A percentile compares a stretch with the other conserved stretches of the same genome.
phyloP scores from a whole-genome alignment of 2,797 vertebrate species.

The Oreonectes daqikongensis region DNA sequence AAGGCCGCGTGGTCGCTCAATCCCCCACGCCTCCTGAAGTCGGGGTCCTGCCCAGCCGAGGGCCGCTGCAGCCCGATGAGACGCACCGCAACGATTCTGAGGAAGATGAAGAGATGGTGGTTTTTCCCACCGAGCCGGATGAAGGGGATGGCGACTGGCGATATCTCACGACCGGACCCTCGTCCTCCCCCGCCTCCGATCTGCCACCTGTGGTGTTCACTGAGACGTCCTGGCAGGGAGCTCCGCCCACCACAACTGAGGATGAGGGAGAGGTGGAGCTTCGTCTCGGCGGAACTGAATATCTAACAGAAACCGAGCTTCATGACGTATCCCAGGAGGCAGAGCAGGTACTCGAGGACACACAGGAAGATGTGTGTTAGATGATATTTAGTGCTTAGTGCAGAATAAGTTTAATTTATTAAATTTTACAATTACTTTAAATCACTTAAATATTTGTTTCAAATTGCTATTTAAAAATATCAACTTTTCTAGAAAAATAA shows the following conservation, averaged over 20 bases:
- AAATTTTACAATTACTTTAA: too few relatives aligned
- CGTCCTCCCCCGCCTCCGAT: slow-evolving; percentile 53
- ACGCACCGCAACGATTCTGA: slow-evolving; percentile 14
- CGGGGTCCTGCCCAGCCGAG: slow-evolving; percentile 49
- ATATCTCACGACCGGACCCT: slow-evolving; percentile 62
- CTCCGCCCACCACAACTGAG: slow-evolving; percentile 55
- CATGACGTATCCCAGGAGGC: slow-evolving; percentile 71
- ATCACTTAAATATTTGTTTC: too few relatives aligned
- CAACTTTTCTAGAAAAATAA: too few relatives aligned
- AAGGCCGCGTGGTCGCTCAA: slow-evolving; percentile 57
- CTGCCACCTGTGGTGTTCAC: slow-evolving; percentile 64
- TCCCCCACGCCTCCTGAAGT: slow-evolving; percentile 51
- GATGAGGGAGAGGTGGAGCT: slow-evolving; percentile 64
- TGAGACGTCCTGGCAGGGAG: slow-evolving; percentile 63
- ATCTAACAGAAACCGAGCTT: slow-evolving; percentile 60
- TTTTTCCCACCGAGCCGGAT: slow-evolving; percentile 43
- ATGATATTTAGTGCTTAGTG: too few relatives aligned
- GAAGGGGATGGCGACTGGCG: slow-evolving; percentile 49
- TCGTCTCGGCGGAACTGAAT: slow-evolving; percentile 63
- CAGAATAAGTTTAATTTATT: too few relatives aligned
- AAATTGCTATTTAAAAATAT: too few relatives aligned
- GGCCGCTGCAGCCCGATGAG: slow-evolving; percentile 47
- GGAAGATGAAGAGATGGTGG: slow-evolving; percentile 36
- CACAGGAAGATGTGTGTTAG: neutral
- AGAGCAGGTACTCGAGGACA: slow-evolving; percentile 74